phyloP scores from a whole-genome alignment of 2,888 invertebrate species.

The Mimachlamys varia region DNA sequence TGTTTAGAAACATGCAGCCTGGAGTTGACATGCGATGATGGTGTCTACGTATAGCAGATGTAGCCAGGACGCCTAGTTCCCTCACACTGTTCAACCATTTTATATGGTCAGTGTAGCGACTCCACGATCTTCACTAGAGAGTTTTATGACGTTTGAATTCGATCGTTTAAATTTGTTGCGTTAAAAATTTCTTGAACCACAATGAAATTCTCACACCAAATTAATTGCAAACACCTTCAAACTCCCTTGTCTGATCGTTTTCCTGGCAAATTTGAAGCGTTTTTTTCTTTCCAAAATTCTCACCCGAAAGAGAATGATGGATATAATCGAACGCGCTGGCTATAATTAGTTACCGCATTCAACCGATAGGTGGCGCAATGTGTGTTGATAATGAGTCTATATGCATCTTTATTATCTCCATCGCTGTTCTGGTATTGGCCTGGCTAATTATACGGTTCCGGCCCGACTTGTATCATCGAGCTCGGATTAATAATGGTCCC shows the following conservation, averaged over 20 bases:
- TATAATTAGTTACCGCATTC: not conserved
- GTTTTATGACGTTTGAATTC: not conserved
- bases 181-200: not conserved
- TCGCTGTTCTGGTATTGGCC: not conserved
- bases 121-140: not conserved
- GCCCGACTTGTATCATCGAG: not conserved
- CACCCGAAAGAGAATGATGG: not conserved
- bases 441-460: not conserved
- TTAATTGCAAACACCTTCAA: constrained; percentile 23
- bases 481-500: too few species aligned
- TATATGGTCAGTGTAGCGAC: not conserved
- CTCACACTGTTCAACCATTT: not conserved
- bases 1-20: not conserved
- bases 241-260: constrained; percentile 12
- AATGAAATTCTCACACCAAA: not conserved
- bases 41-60: too few species aligned
- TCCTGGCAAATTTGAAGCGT: not conserved
- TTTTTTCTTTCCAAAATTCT: not conserved
- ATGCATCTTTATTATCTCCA: too few species aligned
- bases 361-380: constrained; percentile 8
- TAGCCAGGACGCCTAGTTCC: not conserved
- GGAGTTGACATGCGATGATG: not conserved
- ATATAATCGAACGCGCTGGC: not conserved
- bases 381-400: not conserved
- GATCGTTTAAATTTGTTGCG: not conserved